Evolutionary conservation across 2,113 vertebrate species (phyloP).

Genomic region (Ceyx melanurus): DNA sequence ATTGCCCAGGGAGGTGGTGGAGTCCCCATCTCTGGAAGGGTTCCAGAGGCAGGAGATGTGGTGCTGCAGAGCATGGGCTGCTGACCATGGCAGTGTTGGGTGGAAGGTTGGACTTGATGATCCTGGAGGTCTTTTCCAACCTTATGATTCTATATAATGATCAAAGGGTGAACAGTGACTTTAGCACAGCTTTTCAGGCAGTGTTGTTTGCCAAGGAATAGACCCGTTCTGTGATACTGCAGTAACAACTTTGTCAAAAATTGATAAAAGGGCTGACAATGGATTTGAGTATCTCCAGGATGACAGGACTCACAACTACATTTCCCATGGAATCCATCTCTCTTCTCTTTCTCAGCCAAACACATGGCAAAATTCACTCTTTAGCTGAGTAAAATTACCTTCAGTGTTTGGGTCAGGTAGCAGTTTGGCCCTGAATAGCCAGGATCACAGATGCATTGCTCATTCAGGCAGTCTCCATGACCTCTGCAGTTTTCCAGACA

Average conservation of each 20-base stretch:
- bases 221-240: not conserved
- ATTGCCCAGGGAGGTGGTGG: no score
- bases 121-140: no score
- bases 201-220: not conserved
- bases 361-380: not conserved
- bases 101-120: no score
- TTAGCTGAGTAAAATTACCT: constrained; percentile 76
- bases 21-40: no score
- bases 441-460: constrained; percentile 92
- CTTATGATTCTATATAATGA: not conserved
- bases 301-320: not conserved
- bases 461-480: constrained; percentile 94
- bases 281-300: not conserved
- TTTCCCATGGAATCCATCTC: not conserved
- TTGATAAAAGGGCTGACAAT: not conserved
- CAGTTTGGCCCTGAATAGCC: constrained; percentile 93
- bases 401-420: constrained; percentile 86
- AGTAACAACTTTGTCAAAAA: not conserved
- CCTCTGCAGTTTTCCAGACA: constrained; percentile 91
- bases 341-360: not conserved
- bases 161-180: not conserved
- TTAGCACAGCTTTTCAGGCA: not conserved
- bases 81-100: no score
- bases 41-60: no score
- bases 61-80: no score